Evolutionary conservation across 2,888 invertebrate species (phyloP), one percentile per base, ranked within the genome.

Genomic region (Mycogona germanica): DNA sequence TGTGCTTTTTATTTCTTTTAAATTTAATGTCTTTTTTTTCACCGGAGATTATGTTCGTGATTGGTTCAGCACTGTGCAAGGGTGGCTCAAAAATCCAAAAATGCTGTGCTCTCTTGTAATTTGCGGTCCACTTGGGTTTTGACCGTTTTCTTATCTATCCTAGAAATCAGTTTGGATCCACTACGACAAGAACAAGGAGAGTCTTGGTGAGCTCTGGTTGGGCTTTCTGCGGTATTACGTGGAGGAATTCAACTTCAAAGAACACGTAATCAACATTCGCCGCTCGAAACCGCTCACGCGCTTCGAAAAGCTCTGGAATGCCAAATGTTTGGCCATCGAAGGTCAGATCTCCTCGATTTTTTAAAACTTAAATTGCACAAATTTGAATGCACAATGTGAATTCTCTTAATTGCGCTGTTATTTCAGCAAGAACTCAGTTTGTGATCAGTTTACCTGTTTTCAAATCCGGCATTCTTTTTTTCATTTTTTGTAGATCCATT

Each of bases 241-340:
- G 2, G 72, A 73, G 60, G 64, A 67, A 25, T 77, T 77, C 64
- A 69, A 74, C 62, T 71, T 71, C 59, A 67, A 69, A 28, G 69
- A 72, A 19, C 58, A 68, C 59, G 76, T 77, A 2, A 69, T 77
- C 37, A 68, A 68, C 44, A 75, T 76, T 35, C 64, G 73, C 17
- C 73, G 73, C 60, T 62, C 60, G 4, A 63, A 65, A 29, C 67
- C 67, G 1, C 64, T 78, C 38, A 69, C 70, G 1, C 70, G 74
- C 53, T 70, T 74, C 61, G 74, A 76, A 55, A 78, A 78, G 62
- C 66, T 73, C 28, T 78, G 77, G 77, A 73, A 71, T 61, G 69
- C 72, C 2, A 69, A 69, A 48, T 69, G 70, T 46, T 68, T 79
- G 49, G 75, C 75, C 29, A 75, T 79, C 58, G 78, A 79, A 68